A percentile compares a stretch with the other conserved stretches of the same genome.
Conservation (phyloP, 2,113 vertebrate species). For the Neolamprologus cancellatus region DNA sequence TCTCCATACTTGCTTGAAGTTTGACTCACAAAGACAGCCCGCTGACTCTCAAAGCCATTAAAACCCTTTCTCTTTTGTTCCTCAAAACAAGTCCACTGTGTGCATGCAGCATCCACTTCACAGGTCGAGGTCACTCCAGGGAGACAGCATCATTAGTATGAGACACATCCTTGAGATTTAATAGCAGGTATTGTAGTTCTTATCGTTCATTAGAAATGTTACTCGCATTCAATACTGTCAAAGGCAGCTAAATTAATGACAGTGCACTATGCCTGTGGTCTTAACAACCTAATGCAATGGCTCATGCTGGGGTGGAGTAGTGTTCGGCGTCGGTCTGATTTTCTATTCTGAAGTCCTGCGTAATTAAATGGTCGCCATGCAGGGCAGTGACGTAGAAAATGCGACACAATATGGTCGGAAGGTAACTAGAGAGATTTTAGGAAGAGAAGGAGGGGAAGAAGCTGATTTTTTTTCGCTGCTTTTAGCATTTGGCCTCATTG, state of each 20-base stretch:
- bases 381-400: background rate
- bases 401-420: background rate
- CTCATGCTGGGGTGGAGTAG: background rate
- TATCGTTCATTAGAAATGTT: conserved; percentile 28
- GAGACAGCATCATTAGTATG: conserved; percentile 33
- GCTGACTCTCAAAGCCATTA: conserved; percentile 40
- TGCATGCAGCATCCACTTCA: background rate
- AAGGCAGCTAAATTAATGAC: conserved; percentile 18
- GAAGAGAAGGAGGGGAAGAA: background rate
- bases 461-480: background rate
- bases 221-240: conserved; percentile 10
- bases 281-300: conserved; percentile 2
- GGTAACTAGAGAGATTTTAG: background rate
- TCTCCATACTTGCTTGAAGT: background rate
- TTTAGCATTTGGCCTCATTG: conserved; percentile 59
- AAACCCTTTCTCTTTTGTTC: conserved; percentile 26
- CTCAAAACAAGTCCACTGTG: conserved; percentile 11
- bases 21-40: conserved; percentile 14
- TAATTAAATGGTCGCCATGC: conserved; percentile 29
- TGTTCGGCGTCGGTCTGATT: background rate
- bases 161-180: conserved; percentile 21
- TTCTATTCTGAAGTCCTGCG: background rate
- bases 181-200: conserved; percentile 25
- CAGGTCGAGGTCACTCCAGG: conserved; percentile 20
- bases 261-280: conserved; percentile 13